Evolutionary conservation across 2,888 invertebrate species (phyloP).

Genomic region (Leptopilina syphax): DNA sequence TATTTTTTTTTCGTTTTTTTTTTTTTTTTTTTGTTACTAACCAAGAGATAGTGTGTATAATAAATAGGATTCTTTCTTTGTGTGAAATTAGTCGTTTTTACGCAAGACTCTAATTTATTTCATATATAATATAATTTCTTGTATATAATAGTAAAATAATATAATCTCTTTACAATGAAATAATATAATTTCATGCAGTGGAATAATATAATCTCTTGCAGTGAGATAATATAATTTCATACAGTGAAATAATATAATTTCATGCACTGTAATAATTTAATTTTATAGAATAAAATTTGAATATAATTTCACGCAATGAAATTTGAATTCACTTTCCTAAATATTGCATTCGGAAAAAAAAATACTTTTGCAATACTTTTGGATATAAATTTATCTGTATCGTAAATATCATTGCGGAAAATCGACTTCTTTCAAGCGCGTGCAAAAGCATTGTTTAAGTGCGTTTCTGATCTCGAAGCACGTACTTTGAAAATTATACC

Average conservation of each 20-base stretch:
- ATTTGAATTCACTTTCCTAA: not conserved
- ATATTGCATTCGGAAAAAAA: not conserved
- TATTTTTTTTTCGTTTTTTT: not conserved
- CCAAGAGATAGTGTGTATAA: not conserved
- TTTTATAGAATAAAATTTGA: not conserved
- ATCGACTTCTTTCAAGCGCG: not conserved
- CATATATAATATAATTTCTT: no score
- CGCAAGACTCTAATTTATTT: slow-evolving; percentile 8
- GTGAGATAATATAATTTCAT: not conserved
- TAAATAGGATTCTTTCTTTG: not conserved
- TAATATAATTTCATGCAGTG: not conserved
- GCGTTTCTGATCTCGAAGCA: not conserved
- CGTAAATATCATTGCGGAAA: slow-evolving; percentile 1
- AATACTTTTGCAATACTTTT: not conserved
- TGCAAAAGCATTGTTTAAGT: not conserved
- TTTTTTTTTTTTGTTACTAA: not conserved
- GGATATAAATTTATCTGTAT: not conserved
- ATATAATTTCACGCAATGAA: not conserved
- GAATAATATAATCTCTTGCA: no score
- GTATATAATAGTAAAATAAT: no score
- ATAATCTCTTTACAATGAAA: not conserved
- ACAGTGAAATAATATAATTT: no score
- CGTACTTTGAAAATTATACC: slow-evolving; percentile 4
- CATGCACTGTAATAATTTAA: no score
- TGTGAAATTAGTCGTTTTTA: not conserved